These are phyloP conservation scores for Arbacia lixula DNA, from an alignment of 53 echinoderm and acorn worm genomes.

Conservation along the genomic window DNA sequence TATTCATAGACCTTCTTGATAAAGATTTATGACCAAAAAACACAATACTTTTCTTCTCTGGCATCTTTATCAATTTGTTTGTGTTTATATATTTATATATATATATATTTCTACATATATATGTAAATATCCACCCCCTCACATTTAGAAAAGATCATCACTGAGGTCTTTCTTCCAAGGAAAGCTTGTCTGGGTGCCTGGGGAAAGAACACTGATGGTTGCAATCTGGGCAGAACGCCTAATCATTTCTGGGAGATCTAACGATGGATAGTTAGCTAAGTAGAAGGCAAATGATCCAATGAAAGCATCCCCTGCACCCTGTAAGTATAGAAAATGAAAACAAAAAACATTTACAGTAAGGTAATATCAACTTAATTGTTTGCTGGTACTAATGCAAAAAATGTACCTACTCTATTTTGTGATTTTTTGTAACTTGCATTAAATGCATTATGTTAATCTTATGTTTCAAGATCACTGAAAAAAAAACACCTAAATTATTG, in stretches of 20 bases:
- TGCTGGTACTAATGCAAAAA: no score
- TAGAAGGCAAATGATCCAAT: slow-evolving; percentile 92
- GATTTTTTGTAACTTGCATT: no score
- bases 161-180: slow-evolving; percentile 80
- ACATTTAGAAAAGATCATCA: slow-evolving; percentile 33
- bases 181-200: slow-evolving; percentile 91
- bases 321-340: not conserved
- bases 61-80: no score
- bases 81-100: not conserved
- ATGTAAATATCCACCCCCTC: not conserved
- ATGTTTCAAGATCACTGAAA: no score
- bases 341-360: not conserved
- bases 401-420: no score
- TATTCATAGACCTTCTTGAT: no score
- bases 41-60: no score
- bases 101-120: not conserved
- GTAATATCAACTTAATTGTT: no score
- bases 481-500: no score
- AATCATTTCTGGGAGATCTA: slow-evolving; percentile 67
- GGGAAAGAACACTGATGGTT: slow-evolving; percentile 73
- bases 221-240: slow-evolving; percentile 77
- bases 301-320: slow-evolving; percentile 98
- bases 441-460: no score
- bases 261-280: slow-evolving; percentile 67
- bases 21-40: no score